Conservation (phyloP, 1,140 invertebrate genomes). For the Zophobas atratus region DNA sequence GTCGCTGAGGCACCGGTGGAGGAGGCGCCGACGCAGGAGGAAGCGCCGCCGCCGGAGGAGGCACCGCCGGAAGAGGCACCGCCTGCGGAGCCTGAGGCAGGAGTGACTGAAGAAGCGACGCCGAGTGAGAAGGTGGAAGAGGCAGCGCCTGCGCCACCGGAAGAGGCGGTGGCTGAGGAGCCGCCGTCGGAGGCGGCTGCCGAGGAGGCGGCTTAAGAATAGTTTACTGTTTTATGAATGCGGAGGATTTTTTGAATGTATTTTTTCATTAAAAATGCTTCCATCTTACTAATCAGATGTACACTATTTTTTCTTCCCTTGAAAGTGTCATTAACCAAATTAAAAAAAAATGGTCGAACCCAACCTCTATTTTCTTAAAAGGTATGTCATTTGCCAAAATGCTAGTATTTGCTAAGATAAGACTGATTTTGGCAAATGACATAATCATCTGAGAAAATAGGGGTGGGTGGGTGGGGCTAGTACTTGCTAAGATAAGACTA, state of each 20-base stretch:
- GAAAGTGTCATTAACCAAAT: too few relatives aligned
- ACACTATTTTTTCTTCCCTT: too few relatives aligned
- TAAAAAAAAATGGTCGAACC: too few relatives aligned
- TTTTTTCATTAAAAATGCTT: neutral
- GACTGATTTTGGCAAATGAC: too few relatives aligned
- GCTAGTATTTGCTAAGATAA: too few relatives aligned
- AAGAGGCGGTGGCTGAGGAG: conserved; percentile 34
- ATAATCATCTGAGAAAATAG: too few relatives aligned
- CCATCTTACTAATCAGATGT: too few relatives aligned
- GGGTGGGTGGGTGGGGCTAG: too few relatives aligned
- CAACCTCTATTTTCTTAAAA: too few relatives aligned
- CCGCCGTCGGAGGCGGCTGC: conserved; percentile 41
- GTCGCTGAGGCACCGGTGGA: conserved; percentile 1
- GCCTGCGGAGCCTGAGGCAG: conserved; percentile 32
- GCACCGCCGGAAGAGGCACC: neutral
- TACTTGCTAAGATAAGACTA: too few relatives aligned
- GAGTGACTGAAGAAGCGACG: neutral
- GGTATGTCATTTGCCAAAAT: too few relatives aligned
- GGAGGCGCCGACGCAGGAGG: conserved; percentile 26
- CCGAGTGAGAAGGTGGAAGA: neutral
- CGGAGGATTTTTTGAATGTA: neutral
- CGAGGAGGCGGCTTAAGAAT: conserved; percentile 12
- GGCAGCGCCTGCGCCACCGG: conserved; percentile 41
- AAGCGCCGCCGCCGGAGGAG: too few relatives aligned
- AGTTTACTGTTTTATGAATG: neutral